These are phyloP conservation scores for Myotis brandtii DNA, from an alignment of 2,113 vertebrate genomes.

Conservation along the genomic window DNA sequence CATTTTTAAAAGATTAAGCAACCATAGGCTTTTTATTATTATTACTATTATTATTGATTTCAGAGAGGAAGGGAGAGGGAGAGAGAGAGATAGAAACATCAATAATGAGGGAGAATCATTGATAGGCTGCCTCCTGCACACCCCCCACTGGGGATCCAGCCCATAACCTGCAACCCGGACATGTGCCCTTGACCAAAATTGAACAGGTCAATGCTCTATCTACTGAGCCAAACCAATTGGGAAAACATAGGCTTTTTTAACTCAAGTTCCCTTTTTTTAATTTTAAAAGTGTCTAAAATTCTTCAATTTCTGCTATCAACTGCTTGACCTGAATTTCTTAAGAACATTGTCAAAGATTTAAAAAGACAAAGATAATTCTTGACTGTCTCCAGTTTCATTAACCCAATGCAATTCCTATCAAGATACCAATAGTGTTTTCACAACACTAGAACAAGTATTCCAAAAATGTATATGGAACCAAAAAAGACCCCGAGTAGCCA, in stretches of 20 bases:
- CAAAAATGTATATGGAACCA: not conserved
- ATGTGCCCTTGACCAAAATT: no score
- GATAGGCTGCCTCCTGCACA: no score
- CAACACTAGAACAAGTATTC: not conserved
- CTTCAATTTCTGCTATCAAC: constrained; percentile 37
- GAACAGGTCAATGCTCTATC: no score
- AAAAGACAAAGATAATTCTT: constrained; percentile 52
- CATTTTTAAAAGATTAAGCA: constrained; percentile 10
- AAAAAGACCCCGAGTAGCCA: not conserved
- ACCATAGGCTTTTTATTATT: not conserved
- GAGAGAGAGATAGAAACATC: no score
- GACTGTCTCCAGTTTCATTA: constrained; percentile 46
- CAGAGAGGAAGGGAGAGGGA: no score
- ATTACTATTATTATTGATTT: no score
- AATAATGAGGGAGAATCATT: no score
- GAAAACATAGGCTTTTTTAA: not conserved
- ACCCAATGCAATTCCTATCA: not conserved
- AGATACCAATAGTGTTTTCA: not conserved
- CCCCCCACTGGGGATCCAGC: no score
- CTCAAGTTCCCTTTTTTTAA: not conserved
- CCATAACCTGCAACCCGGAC: no score
- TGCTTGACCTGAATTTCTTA: constrained; percentile 51
- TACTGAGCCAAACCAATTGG: no score
- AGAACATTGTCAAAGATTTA: constrained; percentile 40
- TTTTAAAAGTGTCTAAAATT: not conserved